Evolutionary conservation across 2,113 vertebrate genomes (phyloP).

Genomic region (Engystomops pustulosus): DNA sequence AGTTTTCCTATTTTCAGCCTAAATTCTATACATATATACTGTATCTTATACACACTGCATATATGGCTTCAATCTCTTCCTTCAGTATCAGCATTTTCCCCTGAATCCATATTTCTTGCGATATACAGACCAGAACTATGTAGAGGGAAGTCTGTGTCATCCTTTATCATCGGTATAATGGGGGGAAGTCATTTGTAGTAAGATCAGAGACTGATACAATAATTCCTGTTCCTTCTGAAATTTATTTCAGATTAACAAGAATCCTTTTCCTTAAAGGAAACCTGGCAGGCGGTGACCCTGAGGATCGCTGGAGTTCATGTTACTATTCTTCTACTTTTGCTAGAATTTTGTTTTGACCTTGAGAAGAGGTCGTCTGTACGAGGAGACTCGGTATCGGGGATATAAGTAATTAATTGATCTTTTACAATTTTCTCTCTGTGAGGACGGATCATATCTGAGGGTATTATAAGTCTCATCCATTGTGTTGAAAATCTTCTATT

Average conservation of each 20-base stretch:
- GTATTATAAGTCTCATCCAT: background rate
- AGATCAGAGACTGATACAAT: background rate
- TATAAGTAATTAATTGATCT: background rate
- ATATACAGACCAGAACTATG: too few species aligned
- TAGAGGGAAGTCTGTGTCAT: too few species aligned
- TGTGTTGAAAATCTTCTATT: too few species aligned
- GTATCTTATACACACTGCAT: too few species aligned
- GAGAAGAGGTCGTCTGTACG: background rate
- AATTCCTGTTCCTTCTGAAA: background rate
- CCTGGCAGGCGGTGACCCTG: background rate
- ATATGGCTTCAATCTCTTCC: too few species aligned
- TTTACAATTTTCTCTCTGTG: background rate
- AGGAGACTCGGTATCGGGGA: background rate
- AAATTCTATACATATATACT: too few species aligned
- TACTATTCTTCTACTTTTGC: background rate
- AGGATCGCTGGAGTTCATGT: background rate
- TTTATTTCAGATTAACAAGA: conserved; percentile 8
- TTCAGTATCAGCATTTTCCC: too few species aligned
- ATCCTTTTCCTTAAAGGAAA: background rate
- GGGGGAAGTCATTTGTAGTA: background rate
- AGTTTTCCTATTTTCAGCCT: too few species aligned
- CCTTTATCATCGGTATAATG: background rate
- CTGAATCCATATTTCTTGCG: too few species aligned
- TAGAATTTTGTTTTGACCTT: background rate
- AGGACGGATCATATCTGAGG: background rate